Base-by-base conservation (phyloP, 1,140 invertebrate species). In the Lucilia sericata region DNA sequence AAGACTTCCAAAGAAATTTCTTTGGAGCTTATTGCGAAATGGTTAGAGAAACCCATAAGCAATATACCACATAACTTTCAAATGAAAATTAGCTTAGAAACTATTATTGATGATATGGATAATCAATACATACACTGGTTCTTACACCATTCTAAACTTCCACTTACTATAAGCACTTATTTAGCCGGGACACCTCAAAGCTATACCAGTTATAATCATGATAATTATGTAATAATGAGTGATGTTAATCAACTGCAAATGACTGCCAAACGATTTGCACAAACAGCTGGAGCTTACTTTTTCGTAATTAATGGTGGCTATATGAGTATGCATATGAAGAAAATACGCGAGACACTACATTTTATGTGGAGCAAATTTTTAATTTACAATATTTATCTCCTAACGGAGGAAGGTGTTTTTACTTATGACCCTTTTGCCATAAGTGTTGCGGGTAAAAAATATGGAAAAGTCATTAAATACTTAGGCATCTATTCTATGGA, bases 391-490 rank as follows among this genome's bases (percentile, higher is more conserved):
- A 65, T 34, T 82, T 74, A 81, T n/a, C 14, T 85, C 12, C 34
- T 84, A 17, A 82, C 80, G 25, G 8, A 8, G n/a, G 21, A 51
- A 5, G 85, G 19, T 8, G 14, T 88, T 5, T 81, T 87, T 0
- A 85, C 89, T 10, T 90, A 88, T 25, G 85, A 90, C 87, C 89
- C 89, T 2, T 90, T 90, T 49, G 25, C 9, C 2, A 80, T 84
- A 0, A 70, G 30, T 10, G 74, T 82, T 14, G 1, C 25, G 25
- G 25, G 74, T 0, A 17, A 34, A 3, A 75, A 84, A 0, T 90
- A 86, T 85, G 74, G 65, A 0, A 47, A 47, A 36, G 85, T 88
- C 12, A 86, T 87, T 80, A 13, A 65, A 25, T 85, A 82, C 21
- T n/a, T 42, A 14, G 70, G 36, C 8, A 47, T n/a, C 21, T 21